These are phyloP conservation scores for Phalacrocorax brasilianus DNA, from an alignment of 2,113 vertebrate genomes.

Conservation along the genomic window DNA sequence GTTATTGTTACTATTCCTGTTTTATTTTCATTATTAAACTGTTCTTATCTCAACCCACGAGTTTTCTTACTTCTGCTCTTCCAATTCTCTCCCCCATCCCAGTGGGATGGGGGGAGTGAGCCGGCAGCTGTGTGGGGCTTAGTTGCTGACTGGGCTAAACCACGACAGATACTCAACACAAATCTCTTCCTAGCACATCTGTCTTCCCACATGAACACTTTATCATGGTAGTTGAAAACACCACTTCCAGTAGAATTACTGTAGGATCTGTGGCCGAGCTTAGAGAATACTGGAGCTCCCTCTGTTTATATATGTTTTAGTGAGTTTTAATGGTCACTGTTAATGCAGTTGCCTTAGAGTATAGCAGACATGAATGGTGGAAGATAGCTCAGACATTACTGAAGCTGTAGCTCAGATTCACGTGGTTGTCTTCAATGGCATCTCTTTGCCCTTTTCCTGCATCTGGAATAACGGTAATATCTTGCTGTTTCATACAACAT, in stretches of 20 bases:
- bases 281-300: neutral
- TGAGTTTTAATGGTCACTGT: neutral
- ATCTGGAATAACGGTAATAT: neutral
- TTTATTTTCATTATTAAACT: too few relatives aligned
- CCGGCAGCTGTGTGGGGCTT: too few relatives aligned
- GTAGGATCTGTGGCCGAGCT: neutral
- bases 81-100: too few relatives aligned
- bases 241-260: neutral
- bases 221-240: neutral
- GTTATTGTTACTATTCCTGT: too few relatives aligned
- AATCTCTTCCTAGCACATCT: neutral
- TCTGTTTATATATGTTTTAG: neutral
- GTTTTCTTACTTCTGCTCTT: too few relatives aligned
- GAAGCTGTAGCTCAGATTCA: neutral
- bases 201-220: neutral
- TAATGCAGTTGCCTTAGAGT: neutral
- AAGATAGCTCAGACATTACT: neutral
- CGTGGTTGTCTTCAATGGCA: neutral
- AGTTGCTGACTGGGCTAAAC: too few relatives aligned
- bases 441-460: neutral
- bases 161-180: neutral
- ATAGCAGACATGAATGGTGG: neutral
- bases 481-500: neutral
- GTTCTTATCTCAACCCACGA: too few relatives aligned
- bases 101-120: too few relatives aligned